These are phyloP conservation scores for Xyrauchen texanus DNA, from an alignment of 2,113 vertebrate genomes.

Conservation along the genomic window DNA sequence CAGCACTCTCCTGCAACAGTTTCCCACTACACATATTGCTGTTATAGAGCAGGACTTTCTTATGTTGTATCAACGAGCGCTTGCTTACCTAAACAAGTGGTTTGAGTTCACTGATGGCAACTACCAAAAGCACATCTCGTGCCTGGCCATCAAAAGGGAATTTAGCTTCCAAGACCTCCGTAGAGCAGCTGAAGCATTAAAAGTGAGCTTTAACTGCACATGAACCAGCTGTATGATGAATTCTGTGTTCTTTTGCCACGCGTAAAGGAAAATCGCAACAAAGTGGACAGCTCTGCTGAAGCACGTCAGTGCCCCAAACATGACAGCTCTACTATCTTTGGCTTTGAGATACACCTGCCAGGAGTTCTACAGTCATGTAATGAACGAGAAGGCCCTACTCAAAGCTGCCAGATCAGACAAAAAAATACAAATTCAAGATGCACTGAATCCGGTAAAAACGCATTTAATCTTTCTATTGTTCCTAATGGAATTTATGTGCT, in stretches of 20 bases:
- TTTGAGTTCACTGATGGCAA: slow-evolving; percentile 10
- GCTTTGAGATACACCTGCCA: too few relatives aligned
- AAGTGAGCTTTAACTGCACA: not conserved
- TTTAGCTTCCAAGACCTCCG: too few relatives aligned
- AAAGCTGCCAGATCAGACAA: too few relatives aligned
- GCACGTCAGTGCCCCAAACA: not conserved
- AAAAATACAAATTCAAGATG: too few relatives aligned
- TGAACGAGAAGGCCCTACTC: not conserved
- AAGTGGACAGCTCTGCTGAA: not conserved
- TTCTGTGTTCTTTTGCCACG: not conserved
- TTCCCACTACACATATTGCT: not conserved
- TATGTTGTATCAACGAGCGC: not conserved
- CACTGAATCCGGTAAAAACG: too few relatives aligned
- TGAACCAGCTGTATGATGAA: not conserved
- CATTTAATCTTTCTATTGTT: too few relatives aligned
- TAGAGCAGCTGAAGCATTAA: not conserved
- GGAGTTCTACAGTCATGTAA: not conserved
- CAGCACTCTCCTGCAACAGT: not conserved
- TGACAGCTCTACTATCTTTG: too few relatives aligned
- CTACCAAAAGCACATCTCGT: not conserved
- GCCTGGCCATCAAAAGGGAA: not conserved
- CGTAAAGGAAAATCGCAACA: too few relatives aligned
- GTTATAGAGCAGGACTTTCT: slow-evolving; percentile 3
- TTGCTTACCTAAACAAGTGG: slow-evolving; percentile 6
- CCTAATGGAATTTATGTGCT: too few relatives aligned